Conservation (phyloP, 2,888 invertebrate species). For the Ophion obscuratus region DNA sequence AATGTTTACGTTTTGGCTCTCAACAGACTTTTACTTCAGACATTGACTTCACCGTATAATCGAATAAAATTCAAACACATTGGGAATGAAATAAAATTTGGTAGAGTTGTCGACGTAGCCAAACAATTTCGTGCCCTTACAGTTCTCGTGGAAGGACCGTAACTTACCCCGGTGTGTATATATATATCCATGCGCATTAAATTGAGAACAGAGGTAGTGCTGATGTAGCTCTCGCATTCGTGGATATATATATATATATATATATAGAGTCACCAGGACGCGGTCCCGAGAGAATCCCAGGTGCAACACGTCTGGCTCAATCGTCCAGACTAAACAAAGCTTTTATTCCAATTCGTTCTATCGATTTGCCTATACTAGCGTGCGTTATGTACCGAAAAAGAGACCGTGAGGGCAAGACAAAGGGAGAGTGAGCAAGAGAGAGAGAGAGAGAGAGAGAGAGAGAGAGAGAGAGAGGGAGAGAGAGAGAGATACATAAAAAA, state of each 20-base stretch:
- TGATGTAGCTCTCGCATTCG: conserved; percentile 26
- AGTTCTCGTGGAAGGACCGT: conserved; percentile 34
- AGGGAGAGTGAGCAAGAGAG: background rate
- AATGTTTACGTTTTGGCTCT: too few relatives aligned
- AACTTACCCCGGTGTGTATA: background rate
- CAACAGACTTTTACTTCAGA: too few relatives aligned
- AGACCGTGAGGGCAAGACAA: background rate
- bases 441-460: background rate
- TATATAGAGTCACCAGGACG: conserved; percentile 66
- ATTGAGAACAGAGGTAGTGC: conserved; percentile 25
- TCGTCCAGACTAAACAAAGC: conserved; percentile 69
- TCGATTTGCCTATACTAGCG: conserved; percentile 51
- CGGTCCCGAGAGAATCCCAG: conserved; percentile 68
- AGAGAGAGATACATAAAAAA: background rate
- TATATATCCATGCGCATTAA: conserved; percentile 19
- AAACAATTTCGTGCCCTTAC: conserved; percentile 68
- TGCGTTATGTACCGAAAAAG: background rate
- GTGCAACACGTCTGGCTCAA: conserved; percentile 71
- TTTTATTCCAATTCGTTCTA: conserved; percentile 54
- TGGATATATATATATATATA: background rate
- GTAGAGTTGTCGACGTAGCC: conserved; percentile 31
- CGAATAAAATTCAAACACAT: conserved; percentile 12
- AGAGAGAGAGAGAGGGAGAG: background rate
- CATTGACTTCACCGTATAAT: background rate
- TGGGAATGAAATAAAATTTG: conserved; percentile 37